Percentiles rank a stretch among this genome's conserved stretches.
phyloP scores from a whole-genome alignment of 2,888 invertebrate genomes.

The Phasia obesa region DNA sequence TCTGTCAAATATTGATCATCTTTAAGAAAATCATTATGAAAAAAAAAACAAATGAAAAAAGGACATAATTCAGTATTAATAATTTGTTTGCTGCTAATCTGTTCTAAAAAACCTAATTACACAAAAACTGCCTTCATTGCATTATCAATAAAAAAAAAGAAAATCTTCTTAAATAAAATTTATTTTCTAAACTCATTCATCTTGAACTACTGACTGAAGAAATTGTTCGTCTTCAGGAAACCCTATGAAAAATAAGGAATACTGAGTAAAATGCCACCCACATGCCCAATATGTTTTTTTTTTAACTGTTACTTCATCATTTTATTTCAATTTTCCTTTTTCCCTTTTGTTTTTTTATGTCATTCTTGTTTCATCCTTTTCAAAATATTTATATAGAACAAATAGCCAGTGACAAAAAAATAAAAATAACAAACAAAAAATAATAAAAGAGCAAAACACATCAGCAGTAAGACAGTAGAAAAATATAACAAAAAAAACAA shows the following conservation, averaged over 20 bases:
- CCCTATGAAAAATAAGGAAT: neutral
- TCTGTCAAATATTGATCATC: neutral
- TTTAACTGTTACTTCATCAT: slow-evolving; percentile 50
- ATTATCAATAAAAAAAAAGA: slow-evolving; percentile 17
- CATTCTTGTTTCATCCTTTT: slow-evolving; percentile 51
- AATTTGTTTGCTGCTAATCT: slow-evolving; percentile 44
- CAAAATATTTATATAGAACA: slow-evolving; percentile 65
- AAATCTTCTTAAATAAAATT: slow-evolving; percentile 45
- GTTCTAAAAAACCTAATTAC: neutral
- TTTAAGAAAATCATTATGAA: neutral
- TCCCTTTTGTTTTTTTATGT: no score
- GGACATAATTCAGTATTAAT: slow-evolving; percentile 66
- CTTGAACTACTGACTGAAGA: slow-evolving; percentile 4
- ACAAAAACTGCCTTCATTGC: neutral
- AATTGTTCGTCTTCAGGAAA: slow-evolving; percentile 29
- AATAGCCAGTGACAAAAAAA: slow-evolving; percentile 40
- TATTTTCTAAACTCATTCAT: slow-evolving; percentile 51
- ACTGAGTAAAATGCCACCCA: slow-evolving; percentile 50
- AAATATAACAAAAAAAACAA: slow-evolving; percentile 23
- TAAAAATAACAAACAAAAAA: neutral
- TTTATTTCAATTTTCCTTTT: slow-evolving; percentile 22
- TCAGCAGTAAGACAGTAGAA: slow-evolving; percentile 10
- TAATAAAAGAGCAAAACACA: no score
- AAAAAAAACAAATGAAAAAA: no score
- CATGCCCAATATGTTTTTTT: slow-evolving; percentile 50